Base-by-base conservation (phyloP, 2,888 invertebrate species). In the Ophioninae sp. region DNA sequence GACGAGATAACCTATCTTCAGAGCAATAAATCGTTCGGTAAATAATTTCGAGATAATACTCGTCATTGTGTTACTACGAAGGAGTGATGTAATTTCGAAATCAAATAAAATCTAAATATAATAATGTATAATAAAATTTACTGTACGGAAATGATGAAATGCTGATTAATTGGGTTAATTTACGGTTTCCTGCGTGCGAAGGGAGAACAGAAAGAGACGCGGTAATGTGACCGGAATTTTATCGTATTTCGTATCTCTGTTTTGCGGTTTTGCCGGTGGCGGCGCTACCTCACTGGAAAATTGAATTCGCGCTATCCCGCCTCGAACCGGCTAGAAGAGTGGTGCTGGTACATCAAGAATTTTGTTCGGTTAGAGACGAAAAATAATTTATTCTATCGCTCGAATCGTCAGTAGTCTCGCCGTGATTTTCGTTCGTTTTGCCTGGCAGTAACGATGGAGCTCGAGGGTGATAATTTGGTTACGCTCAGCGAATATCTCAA, bases 401-500 rank as follows among this genome's bases (percentile, higher is more conserved):
- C 59, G 20, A 56, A 20, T 7, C 50, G 1, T 23, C 13, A 37
- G 72, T 68, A 65, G 3, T 68, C 37, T 57, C 69, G 8, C 41
- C 59, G 70, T 75, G 10, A 37, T 68, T 80, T 62, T 41, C 57
- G 39, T 67, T 67, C 39, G 57, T 68, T 7, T 67, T 69, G 67
- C 21, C 59, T 13, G n/a, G 39, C 30, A 20, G 13, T 20, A 78
- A 77, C 17, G 41, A 99, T 99, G 98, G 98, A 98, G 92, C 94
- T 98, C 17, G 97, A 96, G 5, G 97, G 98, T 76, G 96, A 96
- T 67, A 98, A 98, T 94, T 94, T 98, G 88, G 94, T 95, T 88
- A 96, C 96, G 10, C 93, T 99, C 87, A 96, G 96, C 70, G 95
- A 96, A 88, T 98, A 97, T 93, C 94, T 99, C 87, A 96, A 97